Evolutionary conservation across 2,113 vertebrate species (phyloP), one percentile per base, ranked within the genome.

Genomic region (Origma solitaria): DNA sequence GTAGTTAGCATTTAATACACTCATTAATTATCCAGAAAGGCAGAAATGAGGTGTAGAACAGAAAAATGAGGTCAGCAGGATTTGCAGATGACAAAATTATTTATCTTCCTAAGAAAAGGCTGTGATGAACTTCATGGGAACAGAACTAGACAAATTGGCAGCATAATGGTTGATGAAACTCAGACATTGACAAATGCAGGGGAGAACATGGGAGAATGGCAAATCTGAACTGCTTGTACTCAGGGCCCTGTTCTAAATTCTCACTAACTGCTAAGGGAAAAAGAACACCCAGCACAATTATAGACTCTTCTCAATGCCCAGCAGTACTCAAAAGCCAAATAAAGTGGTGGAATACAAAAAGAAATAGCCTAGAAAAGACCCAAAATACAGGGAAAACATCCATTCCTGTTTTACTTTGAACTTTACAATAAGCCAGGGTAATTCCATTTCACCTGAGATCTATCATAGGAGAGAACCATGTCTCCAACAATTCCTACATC

Each of bases 71-170:
- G 66, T 91, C 90, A 90, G 90, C 78, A 90, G 71, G 50, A 96
- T 91, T 93, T 93, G 50, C 54, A 90, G 78, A 73, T 95, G 88
- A 86, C 92, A 94, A 68, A 83, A 91, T 92, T 90, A 77, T 91
- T 96, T 88, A 81, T 62, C 75, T 81, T 65, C 54, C 49, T 68
- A 28, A 66, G 88, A 90, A 51, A 79, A 66, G 75, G 60, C 68
- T 93, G 54, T 82, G 84, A 80, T 91, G 72, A 88, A 88, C 87
- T 94, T 94, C 27, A 33, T 28, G 28, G 82, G 81, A 93, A 88
- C 62, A 75, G 64, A 78, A 89, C 35, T 23, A 62, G 88, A 84
- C 94, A 96, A 95, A 96, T 60, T 61, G 92, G 68, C 54, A 93
- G 76, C 53, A 21, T 40, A 91, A 73, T 13, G 51, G 62, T 6